Conservation (phyloP, 2,113 vertebrate species). For the Lonchura striata region DNA sequence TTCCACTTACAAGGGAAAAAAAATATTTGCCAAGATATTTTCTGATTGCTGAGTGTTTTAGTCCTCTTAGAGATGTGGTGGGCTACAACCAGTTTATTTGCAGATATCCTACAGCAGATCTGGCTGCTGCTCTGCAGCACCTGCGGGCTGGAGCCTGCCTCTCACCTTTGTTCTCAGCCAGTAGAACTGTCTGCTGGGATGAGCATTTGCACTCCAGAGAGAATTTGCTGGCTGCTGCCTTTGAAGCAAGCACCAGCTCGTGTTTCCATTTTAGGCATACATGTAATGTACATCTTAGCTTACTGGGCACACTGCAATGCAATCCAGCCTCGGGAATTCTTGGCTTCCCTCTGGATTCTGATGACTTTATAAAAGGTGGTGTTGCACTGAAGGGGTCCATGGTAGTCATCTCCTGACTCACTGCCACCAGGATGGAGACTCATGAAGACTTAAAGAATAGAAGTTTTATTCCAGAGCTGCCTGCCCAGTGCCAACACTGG, state of each 20-base stretch:
- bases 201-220: conserved; percentile 19
- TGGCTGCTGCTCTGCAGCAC: conserved; percentile 2
- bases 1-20: background rate
- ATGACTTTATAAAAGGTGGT: conserved; percentile 28
- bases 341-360: conserved; percentile 37
- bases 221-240: conserved; percentile 35
- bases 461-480: background rate
- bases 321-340: conserved; percentile 32
- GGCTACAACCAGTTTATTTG: background rate
- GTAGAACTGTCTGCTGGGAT: background rate
- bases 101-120: background rate
- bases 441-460: background rate
- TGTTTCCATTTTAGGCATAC: conserved; percentile 46
- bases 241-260: background rate
- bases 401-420: background rate
- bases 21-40: background rate
- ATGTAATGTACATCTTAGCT: conserved; percentile 28
- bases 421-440: conserved; percentile 3
- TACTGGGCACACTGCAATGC: conserved; percentile 14
- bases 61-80: background rate
- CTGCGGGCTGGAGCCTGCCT: background rate
- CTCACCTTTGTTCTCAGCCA: conserved; percentile 28
- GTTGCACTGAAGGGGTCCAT: background rate
- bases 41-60: background rate
- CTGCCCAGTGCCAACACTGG: background rate